Base-by-base conservation (phyloP, 1,140 invertebrate species). In the Carcinoscorpius rotundicauda region DNA sequence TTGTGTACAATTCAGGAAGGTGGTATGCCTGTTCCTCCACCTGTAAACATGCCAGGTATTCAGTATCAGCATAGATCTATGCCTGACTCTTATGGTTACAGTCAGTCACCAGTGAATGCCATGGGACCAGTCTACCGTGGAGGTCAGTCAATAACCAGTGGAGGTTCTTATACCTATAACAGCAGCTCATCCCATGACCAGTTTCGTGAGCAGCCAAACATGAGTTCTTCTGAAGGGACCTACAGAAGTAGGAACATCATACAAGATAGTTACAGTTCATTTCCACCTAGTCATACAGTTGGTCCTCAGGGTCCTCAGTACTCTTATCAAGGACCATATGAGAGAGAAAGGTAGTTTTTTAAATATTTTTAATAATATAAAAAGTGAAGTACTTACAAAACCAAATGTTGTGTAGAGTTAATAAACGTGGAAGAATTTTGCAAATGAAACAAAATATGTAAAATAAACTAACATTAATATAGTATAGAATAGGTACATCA, bases 221-320 rank as follows among this genome's bases (percentile, higher is more conserved):
- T 63, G 61, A 60, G 63, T 48, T 61, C 58, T 48, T 59, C 66
- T 4, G 63, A 68, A 56, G 29, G 58, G 4, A 62, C 5, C 6
- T 68, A 65, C 52, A 55, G 59, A 10, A 61, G 29, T 52, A 64
- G 66, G 52, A 67, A 58, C 49, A 64, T 65, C 60, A 57, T 65
- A 29, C 63, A 62, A 55, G 66, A 64, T 51, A 63, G 60, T 11
- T 68, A 68, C 53, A 64, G 58, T 8, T 64, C 63, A 56, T 68
- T 64, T 52, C 66, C 66, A 10, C 66, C 66, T 52, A 68, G 65
- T 51, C 56, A 64, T 51, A 64, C 66, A 10, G 66, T 68, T 52
- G 66, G 66, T 4, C 66, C 63, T n/a, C 48, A 60, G 9, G 62
- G 52, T 58, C 11, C 63, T 3, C 63, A 67, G 29, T 62, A 61